Conservation (phyloP, 1,140 invertebrate genomes). For the Microplitis demolitor region DNA sequence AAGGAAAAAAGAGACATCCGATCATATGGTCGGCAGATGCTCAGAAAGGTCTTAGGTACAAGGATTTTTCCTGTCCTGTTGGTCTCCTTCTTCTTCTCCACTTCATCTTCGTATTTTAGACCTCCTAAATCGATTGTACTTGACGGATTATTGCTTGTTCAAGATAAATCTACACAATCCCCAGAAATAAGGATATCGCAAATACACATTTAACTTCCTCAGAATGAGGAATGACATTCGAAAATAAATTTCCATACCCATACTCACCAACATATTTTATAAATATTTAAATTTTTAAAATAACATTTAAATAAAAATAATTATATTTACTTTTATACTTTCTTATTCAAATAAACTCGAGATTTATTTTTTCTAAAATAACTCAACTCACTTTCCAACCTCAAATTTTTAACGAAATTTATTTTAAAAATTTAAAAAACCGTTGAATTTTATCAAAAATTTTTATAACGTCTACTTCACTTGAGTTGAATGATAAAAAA, state of each 20-base stretch:
- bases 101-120: conserved; percentile 2
- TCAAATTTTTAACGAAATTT: too few species aligned
- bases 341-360: too few species aligned
- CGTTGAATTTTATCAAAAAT: too few species aligned
- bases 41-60: conserved; percentile 14
- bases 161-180: conserved; percentile 7
- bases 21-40: conserved; percentile 34
- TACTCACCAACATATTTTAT: neutral
- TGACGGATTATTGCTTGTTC: conserved; percentile 32
- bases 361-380: too few species aligned
- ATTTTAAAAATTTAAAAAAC: too few species aligned
- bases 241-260: too few species aligned
- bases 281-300: neutral
- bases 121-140: conserved; percentile 29
- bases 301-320: neutral
- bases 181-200: neutral
- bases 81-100: conserved; percentile 15
- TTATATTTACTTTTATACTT: too few species aligned
- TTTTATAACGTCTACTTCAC: too few species aligned
- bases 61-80: conserved; percentile 9
- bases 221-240: neutral
- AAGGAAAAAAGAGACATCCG: conserved; percentile 10
- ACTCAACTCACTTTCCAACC: too few species aligned
- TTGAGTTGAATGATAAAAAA: too few species aligned
- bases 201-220: neutral